Evolutionary conservation across 1,140 invertebrate genomes (phyloP).

Genomic region (Apis florea): DNA sequence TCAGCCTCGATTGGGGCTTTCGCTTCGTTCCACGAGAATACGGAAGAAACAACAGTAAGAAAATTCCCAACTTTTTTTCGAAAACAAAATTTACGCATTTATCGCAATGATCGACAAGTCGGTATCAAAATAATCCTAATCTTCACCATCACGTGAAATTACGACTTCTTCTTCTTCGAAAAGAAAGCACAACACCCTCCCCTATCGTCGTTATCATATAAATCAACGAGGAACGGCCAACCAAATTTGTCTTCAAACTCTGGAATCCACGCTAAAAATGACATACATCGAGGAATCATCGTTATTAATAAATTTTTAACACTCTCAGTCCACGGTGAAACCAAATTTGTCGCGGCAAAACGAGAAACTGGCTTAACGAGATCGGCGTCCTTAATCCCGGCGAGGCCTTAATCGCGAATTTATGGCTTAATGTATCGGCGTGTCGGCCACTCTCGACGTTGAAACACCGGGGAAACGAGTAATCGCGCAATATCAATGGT

Average conservation of each 20-base stretch:
- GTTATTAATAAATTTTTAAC: not conserved
- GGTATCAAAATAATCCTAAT: too few relatives aligned
- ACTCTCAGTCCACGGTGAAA: not conserved
- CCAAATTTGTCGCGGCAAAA: not conserved
- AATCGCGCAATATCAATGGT: conserved; percentile 42
- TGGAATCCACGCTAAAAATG: not conserved
- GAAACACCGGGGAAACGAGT: conserved; percentile 37
- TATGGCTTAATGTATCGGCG: conserved; percentile 34
- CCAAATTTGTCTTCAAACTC: not conserved
- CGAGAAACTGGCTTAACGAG: not conserved
- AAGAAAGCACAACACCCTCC: too few relatives aligned
- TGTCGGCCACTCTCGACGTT: conserved; percentile 17
- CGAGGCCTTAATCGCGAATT: conserved; percentile 18
- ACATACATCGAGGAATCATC: not conserved
- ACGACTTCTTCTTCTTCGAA: too few relatives aligned
- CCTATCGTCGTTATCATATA: too few relatives aligned
- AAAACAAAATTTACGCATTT: not conserved
- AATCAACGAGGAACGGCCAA: too few relatives aligned
- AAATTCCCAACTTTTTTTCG: not conserved
- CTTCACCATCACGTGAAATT: too few relatives aligned
- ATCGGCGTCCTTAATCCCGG: not conserved
- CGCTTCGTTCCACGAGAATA: conserved; percentile 27
- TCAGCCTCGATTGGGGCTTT: conserved; percentile 51
- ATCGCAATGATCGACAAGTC: not conserved
- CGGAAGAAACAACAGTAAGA: conserved; percentile 30